Conservation (phyloP, 1,140 invertebrate species). For the Drusus annulatus region DNA sequence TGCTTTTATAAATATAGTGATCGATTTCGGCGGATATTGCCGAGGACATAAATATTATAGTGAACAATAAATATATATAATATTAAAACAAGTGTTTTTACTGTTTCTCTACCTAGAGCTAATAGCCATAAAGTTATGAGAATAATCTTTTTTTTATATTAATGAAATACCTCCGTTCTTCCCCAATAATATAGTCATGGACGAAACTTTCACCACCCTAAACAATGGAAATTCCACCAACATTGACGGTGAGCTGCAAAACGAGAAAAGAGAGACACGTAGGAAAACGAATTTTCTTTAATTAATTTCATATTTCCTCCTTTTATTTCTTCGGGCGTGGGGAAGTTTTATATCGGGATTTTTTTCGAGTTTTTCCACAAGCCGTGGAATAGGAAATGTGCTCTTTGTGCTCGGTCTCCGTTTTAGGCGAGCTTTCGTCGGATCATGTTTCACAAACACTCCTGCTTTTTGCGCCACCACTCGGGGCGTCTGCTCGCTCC, state of each 20-base stretch:
- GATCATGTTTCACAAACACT: slow-evolving; percentile 60
- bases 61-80: too few relatives aligned
- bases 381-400: slow-evolving; percentile 53
- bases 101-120: too few relatives aligned
- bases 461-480: slow-evolving; percentile 4
- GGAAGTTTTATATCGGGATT: slow-evolving; percentile 24
- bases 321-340: slow-evolving; percentile 14
- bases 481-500: slow-evolving; percentile 4
- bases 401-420: slow-evolving; percentile 55
- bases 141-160: too few relatives aligned
- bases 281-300: slow-evolving; percentile 49
- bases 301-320: slow-evolving; percentile 53
- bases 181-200: not conserved
- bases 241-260: slow-evolving; percentile 20
- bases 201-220: not conserved
- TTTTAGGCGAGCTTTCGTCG: slow-evolving; percentile 55
- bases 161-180: not conserved
- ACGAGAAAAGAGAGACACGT: slow-evolving; percentile 24
- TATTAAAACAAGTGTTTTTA: too few relatives aligned
- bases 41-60: too few relatives aligned
- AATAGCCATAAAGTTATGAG: too few relatives aligned
- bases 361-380: slow-evolving; percentile 33
- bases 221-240: not conserved
- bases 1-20: too few relatives aligned
- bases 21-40: too few relatives aligned